Base-by-base conservation (phyloP, 2,113 vertebrate genomes). In the Nematolebias whitei region DNA sequence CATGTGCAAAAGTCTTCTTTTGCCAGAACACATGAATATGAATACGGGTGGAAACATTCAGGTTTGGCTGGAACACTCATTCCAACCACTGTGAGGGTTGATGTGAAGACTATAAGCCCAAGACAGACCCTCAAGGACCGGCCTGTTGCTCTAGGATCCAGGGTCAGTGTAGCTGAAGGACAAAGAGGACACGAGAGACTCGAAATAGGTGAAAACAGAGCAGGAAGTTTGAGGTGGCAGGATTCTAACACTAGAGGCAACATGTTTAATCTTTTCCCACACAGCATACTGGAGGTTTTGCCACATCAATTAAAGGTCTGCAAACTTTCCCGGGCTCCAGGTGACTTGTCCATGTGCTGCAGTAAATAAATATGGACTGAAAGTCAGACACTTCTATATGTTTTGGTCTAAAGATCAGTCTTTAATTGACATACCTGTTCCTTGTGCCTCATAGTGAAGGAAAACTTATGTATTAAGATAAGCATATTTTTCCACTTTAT, bases 251-350 rank as follows among this genome's bases (percentile, higher is more conserved):
- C n/a, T n/a, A n/a, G n/a, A 62, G 32, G 76, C 71, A 14, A 84
- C 74, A 35, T 75, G 47, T 54, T 73, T 70, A 80, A 88, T 88
- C 74, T 88, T 83, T 35, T 85, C 57, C 87, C 86, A 88, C 0
- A 85, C 82, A 2, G n/a, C 29, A 22, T n/a, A n/a, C n/a, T n/a
- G n/a, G n/a, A n/a, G n/a, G n/a, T n/a, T n/a, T n/a, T n/a, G n/a
- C n/a, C n/a, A n/a, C n/a, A n/a, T n/a, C n/a, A n/a, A n/a, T n/a
- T n/a, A n/a, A n/a, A n/a, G n/a, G n/a, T n/a, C n/a, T n/a, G n/a
- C n/a, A n/a, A 49, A 26, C 24, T 14, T 26, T 26, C 43, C 61
- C 43, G 3, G 68, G 43, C 48, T 73, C 35, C 29, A 18, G 16
- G 39, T 26, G 12, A 24, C 4, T 32, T 2, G n/a, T 11, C 44